Base-by-base conservation (phyloP, 2,797 vertebrate species). In the Lepilemur septentrionalis region DNA sequence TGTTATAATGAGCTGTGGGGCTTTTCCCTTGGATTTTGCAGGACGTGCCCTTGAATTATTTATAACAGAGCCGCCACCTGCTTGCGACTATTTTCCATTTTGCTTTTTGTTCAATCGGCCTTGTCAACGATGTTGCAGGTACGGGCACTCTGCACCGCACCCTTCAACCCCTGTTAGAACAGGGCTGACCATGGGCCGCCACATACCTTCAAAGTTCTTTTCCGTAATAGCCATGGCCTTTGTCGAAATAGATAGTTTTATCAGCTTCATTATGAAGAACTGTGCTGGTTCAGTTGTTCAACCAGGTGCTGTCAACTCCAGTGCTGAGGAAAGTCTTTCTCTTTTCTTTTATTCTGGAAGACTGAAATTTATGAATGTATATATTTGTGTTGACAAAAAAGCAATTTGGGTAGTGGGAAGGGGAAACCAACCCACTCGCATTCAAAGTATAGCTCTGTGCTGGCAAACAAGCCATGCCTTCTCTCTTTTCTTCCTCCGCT, bases 11-110 rank as follows among this genome's bases (percentile, higher is more conserved):
- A 98, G 97, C 95, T 97, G 89, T 81, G 78, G 82, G 96, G 46
- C 32, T 98, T 98, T 98, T 98, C 84, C 87, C 67, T 97, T 98
- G 73, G 65, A 98, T 97, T 98, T 98, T 98, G 89, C 83, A 97
- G 95, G 83, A 97, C 50, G 0, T 97, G 76, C 0, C 97, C 93
- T 96, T 63, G 52, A 98, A 98, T 98, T 98, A 98, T 96, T 97
- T 87, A 91, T 97, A 80, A 55, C 79, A 65, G 20, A 95, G 73
- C 50, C 96, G 93, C 95, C 13, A 59, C 55, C 65, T 97, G 97
- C 79, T 96, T 79, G 78, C 85, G 96, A 96, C 35, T 4, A 46
- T 97, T 98, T 98, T 92, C 91, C 17, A 0, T 93, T 98, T 97
- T 97, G 35, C 63, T 95, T 94, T 89, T 92, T 91, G 73, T 75